phyloP scores from a whole-genome alignment of 2,113 vertebrate genomes.

The Dendrocopos noguchii region DNA sequence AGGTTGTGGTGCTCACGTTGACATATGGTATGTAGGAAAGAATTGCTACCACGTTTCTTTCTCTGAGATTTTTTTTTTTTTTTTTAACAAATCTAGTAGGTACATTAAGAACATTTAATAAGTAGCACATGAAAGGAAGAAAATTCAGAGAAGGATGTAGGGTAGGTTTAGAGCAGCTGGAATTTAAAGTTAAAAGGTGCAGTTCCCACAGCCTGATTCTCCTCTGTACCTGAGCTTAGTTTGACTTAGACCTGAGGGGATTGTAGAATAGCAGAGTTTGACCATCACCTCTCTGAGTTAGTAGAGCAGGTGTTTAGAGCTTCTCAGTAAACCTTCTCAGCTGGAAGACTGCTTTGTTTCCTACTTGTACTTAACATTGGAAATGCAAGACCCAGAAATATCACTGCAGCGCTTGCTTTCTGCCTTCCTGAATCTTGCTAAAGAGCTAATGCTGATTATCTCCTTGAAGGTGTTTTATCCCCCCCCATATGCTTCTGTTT shows the following conservation, averaged over 20 bases:
- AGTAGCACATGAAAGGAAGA: not conserved
- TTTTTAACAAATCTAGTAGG: not conserved
- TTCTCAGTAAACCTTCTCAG: not conserved
- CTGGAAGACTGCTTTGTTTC: not conserved
- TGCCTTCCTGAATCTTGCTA: not conserved
- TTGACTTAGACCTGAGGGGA: rapidly evolving
- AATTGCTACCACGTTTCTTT: not conserved
- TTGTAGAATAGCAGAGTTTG: not conserved
- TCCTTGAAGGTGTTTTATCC: not conserved
- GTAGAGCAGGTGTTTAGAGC: not conserved
- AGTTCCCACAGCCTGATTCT: not conserved
- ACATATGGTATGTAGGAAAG: not conserved
- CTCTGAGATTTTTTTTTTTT: not conserved
- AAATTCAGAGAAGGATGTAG: not conserved
- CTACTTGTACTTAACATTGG: not conserved
- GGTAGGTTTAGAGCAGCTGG: not conserved
- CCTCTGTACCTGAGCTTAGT: not conserved
- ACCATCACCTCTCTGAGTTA: rapidly evolving
- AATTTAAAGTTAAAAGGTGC: not conserved
- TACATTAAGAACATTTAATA: not conserved
- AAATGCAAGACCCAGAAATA: not conserved
- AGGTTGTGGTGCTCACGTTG: not conserved
- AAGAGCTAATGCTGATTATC: not conserved
- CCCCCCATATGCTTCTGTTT: not conserved
- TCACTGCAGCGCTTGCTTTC: not conserved